Evolutionary conservation across 2,888 invertebrate species (phyloP), one percentile per base, ranked within the genome.

Genomic region (Piscicola geometra): DNA sequence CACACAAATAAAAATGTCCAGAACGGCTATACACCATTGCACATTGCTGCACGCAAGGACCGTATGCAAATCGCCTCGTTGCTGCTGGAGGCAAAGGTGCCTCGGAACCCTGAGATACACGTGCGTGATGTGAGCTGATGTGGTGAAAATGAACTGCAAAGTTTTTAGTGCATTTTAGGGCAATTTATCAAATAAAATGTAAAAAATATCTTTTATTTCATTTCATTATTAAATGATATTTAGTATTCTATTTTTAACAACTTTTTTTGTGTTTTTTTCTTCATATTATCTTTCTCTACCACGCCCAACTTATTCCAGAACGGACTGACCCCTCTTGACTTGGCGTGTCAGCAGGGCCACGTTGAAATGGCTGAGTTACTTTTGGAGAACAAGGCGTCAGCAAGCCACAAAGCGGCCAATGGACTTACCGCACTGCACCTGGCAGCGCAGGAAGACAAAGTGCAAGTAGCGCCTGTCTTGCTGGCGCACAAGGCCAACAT

Each of bases 21-120:
- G 76, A 99, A 99, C 84, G 99, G 99, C 5, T 99, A 99, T 86
- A 98, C 98, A 0, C 98, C 98, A 0, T 89, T 99, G 78, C 98
- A 99, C 85, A 98, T 99, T 84, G 99, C 99, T 68, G 99, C 99
- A 88, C 99, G 99, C 89, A 99, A 99, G 88, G 99, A 99, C 87
- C 89, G 99, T 81, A 94, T 98, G 84, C 99, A 99, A 80, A 88
- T 99, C 60, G 97, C 98, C 47, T 99, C 99, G 86, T 88, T 99
- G 80, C 89, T 99, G 71, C 88, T 99, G 78, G 96, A 98, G 84
- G 95, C 98, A 87, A 96, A 96, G 78, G 99, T 98, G 79, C 93
- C 94, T 88, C 35, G 30, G 25, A 73, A 73, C 64, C 28, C 73
- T 28, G 73, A 73, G 30, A 73, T 73, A 12, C 56, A 73, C 25